Evolutionary conservation across 92 coral and sea anemone species (phyloP), one percentile per base, ranked within the genome.

Genomic region (Metridium senile): DNA sequence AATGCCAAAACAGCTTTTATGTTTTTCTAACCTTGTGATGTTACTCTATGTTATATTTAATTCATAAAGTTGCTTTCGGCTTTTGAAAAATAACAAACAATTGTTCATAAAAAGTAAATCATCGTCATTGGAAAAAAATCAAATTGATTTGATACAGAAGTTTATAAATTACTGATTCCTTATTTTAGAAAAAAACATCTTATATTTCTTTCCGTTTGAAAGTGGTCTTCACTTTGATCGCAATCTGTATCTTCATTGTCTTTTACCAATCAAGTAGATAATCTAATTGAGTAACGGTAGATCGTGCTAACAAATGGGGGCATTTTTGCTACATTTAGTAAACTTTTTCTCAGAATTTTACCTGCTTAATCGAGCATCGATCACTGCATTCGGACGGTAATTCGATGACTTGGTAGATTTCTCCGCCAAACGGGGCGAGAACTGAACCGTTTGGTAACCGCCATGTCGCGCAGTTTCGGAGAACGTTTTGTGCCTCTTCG

Each of bases 321-420:
- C 49, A 39, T 39, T 39, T 39, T 39, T 4, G 49, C 49, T 39
- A 39, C 8, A 39, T 39, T 39, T 39, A 39, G 8, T 39, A 6
- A 39, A 4, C 13, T 39, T 39, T 39, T 6, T 39, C 13, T 39
- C 13, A 58, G 39, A 34, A 69, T 31, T 39, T 54, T 87, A 80
- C 97, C 87, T 89, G 89, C 31, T 56, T 74, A n/a, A 72, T 27
- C 11, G 93, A 74, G 18, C 97, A 92, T 9, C 84, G 88, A n/a
- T 92, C 93, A 64, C 83, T 91, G 35, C 97, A 92, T 33, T 82
- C 87, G 25, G 93, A 63, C 0, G 97, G 97, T 30, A 92, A 79
- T 68, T 92, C 97, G 33, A 92, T 82, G 2, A 92, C 97, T 86
- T 92, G 97, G 75, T 92, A 92, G 4, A 92, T 86, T 34, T 92